These are phyloP conservation scores for Pipa parva DNA, from an alignment of 2,113 vertebrate species.

Conservation along the genomic window DNA sequence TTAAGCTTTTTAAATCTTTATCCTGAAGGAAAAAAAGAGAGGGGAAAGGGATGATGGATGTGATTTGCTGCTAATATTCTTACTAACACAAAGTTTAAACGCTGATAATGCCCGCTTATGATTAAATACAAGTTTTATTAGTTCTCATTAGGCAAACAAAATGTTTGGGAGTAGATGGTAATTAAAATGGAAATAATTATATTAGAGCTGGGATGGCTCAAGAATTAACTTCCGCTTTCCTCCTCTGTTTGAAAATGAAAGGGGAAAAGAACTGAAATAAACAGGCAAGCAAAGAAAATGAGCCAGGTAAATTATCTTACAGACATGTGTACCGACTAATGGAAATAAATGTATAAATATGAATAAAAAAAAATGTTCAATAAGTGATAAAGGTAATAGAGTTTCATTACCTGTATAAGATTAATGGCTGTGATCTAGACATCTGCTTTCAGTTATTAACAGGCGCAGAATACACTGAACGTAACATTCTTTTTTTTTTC, in stretches of 20 bases:
- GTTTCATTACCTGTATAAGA: neutral
- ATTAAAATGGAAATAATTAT: slow-evolving; percentile 24
- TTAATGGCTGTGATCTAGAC: neutral
- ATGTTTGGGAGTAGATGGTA: slow-evolving; percentile 35
- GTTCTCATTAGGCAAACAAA: slow-evolving; percentile 27
- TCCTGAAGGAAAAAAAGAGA: too few species aligned
- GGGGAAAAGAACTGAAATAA: slow-evolving; percentile 15
- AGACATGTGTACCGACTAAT: too few species aligned
- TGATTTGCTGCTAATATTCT: neutral
- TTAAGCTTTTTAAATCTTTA: too few species aligned
- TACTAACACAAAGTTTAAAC: neutral
- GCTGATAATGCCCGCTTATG: slow-evolving; percentile 18
- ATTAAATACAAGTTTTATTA: slow-evolving; percentile 22
- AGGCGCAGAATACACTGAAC: neutral
- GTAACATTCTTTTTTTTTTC: too few species aligned
- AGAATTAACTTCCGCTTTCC: slow-evolving; percentile 11
- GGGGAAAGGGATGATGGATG: too few species aligned
- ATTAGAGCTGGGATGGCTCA: slow-evolving; percentile 5
- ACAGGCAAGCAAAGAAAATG: slow-evolving; percentile 1
- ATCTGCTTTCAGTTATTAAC: slow-evolving; percentile 16
- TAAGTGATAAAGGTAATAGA: too few species aligned
- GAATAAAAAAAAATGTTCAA: neutral
- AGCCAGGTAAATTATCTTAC: slow-evolving; percentile 10
- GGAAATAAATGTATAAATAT: neutral
- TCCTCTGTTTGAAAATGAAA: slow-evolving; percentile 10